These are phyloP conservation scores for Oreochromis grahami DNA, from an alignment of 2,797 vertebrate genomes.

Conservation along the genomic window DNA sequence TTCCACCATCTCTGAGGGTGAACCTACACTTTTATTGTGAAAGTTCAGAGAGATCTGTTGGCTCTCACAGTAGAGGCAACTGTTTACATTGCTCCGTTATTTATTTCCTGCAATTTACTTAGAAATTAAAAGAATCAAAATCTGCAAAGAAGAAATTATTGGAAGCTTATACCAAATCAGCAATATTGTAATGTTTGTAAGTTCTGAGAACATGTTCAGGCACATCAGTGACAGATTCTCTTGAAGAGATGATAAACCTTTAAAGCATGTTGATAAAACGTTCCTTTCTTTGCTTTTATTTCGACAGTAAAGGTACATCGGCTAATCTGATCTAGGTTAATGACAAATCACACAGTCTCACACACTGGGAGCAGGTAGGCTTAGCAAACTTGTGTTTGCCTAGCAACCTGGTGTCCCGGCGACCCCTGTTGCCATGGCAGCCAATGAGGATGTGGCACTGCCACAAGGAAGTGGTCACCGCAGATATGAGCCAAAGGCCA, in stretches of 20 bases:
- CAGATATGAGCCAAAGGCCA: conserved; percentile 87
- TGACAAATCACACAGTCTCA: conserved; percentile 5
- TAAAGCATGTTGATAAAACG: not conserved
- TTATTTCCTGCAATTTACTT: not conserved
- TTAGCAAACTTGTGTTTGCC: conserved; percentile 63
- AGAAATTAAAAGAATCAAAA: not conserved
- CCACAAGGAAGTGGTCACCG: conserved; percentile 85
- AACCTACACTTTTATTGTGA: not conserved
- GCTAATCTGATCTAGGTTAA: conserved; percentile 8
- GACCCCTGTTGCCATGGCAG: conserved; percentile 71
- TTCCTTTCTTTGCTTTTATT: not conserved
- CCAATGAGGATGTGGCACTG: conserved; percentile 74
- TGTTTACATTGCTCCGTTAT: not conserved
- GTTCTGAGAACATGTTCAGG: not conserved
- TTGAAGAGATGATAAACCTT: not conserved
- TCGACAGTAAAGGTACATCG: not conserved
- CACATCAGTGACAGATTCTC: not conserved
- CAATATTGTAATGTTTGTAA: not conserved
- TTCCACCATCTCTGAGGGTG: not conserved
- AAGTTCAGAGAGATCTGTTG: not conserved
- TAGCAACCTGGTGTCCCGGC: conserved; percentile 61
- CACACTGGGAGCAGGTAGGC: conserved; percentile 34
- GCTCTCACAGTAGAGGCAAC: not conserved
- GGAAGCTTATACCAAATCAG: not conserved
- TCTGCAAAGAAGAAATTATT: not conserved